Conservation (phyloP, 1,140 invertebrate genomes). For the Drosophila micromelanica region DNA sequence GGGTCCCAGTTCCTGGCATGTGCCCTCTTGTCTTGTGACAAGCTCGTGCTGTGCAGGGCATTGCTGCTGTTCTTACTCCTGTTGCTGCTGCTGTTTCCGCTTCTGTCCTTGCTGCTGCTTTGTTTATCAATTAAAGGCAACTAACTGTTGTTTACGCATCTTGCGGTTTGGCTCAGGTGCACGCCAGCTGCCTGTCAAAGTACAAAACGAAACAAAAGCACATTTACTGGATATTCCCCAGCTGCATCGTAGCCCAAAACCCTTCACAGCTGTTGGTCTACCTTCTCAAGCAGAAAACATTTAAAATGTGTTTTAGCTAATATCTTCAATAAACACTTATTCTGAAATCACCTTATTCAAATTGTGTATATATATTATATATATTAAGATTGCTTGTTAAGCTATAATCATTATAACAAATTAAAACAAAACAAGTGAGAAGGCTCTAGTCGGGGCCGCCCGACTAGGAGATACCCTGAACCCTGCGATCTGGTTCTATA, state of each 20-base stretch:
- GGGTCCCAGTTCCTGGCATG: conserved; percentile 13
- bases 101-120: conserved; percentile 39
- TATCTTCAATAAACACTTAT: too few species aligned
- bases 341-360: too few species aligned
- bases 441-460: too few species aligned
- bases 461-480: too few species aligned
- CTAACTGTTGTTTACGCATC: conserved; percentile 65
- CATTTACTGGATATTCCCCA: conserved; percentile 46
- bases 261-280: conserved; percentile 23
- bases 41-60: conserved; percentile 16
- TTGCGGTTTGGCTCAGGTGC: conserved; percentile 70
- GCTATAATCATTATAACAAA: too few species aligned
- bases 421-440: too few species aligned
- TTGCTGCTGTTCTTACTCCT: neutral
- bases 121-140: conserved; percentile 68
- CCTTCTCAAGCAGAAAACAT: neutral
- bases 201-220: conserved; percentile 30
- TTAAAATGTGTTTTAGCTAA: too few species aligned
- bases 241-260: conserved; percentile 19
- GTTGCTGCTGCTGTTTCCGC: conserved; percentile 19
- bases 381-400: too few species aligned
- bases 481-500: too few species aligned
- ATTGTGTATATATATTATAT: too few species aligned
- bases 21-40: conserved; percentile 18
- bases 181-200: conserved; percentile 20